A percentile compares a stretch with the other conserved stretches of the same genome.
phyloP scores from a whole-genome alignment of 1,140 invertebrate species.

The Diachasma alloeum region DNA sequence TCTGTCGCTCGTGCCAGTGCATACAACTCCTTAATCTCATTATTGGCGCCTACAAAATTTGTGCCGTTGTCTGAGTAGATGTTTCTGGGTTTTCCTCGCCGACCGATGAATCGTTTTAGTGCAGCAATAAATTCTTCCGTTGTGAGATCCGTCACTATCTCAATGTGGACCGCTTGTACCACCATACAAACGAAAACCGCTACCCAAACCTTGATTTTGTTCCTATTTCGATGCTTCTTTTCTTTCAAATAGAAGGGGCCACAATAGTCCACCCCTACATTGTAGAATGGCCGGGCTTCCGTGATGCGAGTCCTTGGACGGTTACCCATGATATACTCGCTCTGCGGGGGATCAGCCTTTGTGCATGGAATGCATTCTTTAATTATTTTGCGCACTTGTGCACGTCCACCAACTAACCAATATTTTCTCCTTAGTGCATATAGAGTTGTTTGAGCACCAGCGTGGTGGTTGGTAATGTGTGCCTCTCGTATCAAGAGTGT shows the following conservation, averaged over 20 bases:
- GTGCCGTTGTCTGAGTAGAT: slow-evolving; percentile 42
- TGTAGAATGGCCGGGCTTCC: slow-evolving; percentile 43
- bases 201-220: slow-evolving; percentile 46
- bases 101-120: slow-evolving; percentile 41
- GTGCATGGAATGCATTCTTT: slow-evolving; percentile 27
- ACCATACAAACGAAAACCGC: slow-evolving; percentile 51
- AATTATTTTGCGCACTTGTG: slow-evolving; percentile 13
- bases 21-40: slow-evolving; percentile 1
- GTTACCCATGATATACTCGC: slow-evolving; percentile 45
- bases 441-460: slow-evolving; percentile 13
- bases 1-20: not conserved
- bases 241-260: slow-evolving; percentile 44
- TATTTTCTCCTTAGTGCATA: slow-evolving; percentile 28
- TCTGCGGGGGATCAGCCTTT: slow-evolving; percentile 20
- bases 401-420: slow-evolving; percentile 28
- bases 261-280: slow-evolving; percentile 47
- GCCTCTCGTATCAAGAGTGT: not conserved
- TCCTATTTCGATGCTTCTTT: slow-evolving; percentile 23
- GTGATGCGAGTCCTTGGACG: slow-evolving; percentile 38
- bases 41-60: slow-evolving; percentile 43
- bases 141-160: slow-evolving; percentile 46
- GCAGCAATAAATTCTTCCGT: slow-evolving; percentile 43
- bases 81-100: slow-evolving; percentile 31
- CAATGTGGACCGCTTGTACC: slow-evolving; percentile 51
- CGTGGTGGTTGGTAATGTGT: slow-evolving; percentile 12